Conservation (phyloP, 2,797 vertebrate species). For the Malacoctenus gilli region DNA sequence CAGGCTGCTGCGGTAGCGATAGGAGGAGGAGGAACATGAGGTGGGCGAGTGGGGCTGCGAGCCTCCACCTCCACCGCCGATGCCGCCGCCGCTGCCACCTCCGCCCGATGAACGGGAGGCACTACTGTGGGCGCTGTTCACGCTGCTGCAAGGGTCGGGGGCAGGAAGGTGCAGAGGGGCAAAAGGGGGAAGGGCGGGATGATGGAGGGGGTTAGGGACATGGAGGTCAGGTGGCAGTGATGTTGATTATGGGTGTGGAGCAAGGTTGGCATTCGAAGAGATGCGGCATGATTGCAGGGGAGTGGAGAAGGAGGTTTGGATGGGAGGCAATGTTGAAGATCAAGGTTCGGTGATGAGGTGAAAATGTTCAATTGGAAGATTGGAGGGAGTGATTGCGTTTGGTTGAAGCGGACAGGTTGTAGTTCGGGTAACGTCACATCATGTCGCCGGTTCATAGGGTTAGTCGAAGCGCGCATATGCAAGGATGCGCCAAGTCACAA, state of each 20-base stretch:
- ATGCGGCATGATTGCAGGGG: too few relatives aligned
- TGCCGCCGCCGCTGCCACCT: slow-evolving; percentile 62
- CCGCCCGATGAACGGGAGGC: slow-evolving; percentile 87
- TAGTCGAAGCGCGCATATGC: slow-evolving; percentile 34
- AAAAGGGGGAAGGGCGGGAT: too few relatives aligned
- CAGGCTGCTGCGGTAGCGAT: slow-evolving; percentile 95
- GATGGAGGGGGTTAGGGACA: too few relatives aligned
- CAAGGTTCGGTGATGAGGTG: neutral
- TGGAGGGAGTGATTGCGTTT: too few relatives aligned
- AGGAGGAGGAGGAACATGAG: slow-evolving; percentile 88
- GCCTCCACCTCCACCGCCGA: slow-evolving; percentile 73
- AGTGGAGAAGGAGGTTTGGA: neutral
- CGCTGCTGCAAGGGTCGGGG: slow-evolving; percentile 85
- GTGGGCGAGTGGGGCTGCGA: slow-evolving; percentile 92
- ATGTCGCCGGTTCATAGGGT: slow-evolving; percentile 33
- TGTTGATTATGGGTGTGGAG: too few relatives aligned
- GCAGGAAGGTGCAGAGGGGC: too few relatives aligned
- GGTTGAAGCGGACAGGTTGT: too few relatives aligned
- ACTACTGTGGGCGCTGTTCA: slow-evolving; percentile 93
- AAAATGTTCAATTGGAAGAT: slow-evolving; percentile 4
- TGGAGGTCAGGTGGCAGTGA: too few relatives aligned
- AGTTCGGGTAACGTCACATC: slow-evolving; percentile 25
- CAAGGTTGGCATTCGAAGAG: too few relatives aligned
- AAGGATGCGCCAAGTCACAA: slow-evolving; percentile 29
- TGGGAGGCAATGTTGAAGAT: neutral